These are phyloP conservation scores for Tetraodon nigroviridis DNA, from an alignment of 2,113 vertebrate species.

Conservation along the genomic window DNA sequence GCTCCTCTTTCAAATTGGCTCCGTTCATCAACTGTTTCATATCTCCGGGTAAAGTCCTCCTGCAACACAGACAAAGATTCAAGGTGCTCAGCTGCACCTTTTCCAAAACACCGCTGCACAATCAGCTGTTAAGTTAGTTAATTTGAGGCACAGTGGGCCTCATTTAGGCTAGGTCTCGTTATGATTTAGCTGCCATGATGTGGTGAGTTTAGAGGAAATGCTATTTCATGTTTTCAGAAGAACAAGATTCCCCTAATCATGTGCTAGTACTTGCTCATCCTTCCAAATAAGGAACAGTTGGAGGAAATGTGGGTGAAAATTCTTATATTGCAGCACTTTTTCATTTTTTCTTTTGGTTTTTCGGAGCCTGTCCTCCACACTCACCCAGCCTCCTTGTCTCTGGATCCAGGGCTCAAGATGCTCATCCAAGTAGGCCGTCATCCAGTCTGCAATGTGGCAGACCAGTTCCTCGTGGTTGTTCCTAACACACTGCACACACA, in stretches of 20 bases:
- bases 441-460: conserved; percentile 86
- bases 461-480: conserved; percentile 90
- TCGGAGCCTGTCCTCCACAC: conserved; percentile 39
- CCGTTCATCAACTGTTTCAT: conserved; percentile 43
- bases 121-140: no score
- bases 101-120: no score
- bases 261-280: background rate
- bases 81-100: background rate
- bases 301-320: background rate
- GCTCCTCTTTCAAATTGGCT: conserved; percentile 26
- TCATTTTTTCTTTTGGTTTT: no score
- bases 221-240: background rate
- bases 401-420: conserved; percentile 91
- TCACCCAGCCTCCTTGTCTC: conserved; percentile 96
- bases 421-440: conserved; percentile 92
- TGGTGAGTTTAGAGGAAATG: background rate
- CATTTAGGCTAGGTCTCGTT: no score
- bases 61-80: conserved; percentile 8
- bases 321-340: background rate
- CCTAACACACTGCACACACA: conserved; percentile 90
- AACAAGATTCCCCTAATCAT: background rate
- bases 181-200: no score
- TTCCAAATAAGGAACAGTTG: background rate
- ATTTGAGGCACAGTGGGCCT: no score
- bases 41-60: conserved; percentile 61